phyloP scores from a whole-genome alignment of 2,797 vertebrate genomes.

The Bufotes viridis region DNA sequence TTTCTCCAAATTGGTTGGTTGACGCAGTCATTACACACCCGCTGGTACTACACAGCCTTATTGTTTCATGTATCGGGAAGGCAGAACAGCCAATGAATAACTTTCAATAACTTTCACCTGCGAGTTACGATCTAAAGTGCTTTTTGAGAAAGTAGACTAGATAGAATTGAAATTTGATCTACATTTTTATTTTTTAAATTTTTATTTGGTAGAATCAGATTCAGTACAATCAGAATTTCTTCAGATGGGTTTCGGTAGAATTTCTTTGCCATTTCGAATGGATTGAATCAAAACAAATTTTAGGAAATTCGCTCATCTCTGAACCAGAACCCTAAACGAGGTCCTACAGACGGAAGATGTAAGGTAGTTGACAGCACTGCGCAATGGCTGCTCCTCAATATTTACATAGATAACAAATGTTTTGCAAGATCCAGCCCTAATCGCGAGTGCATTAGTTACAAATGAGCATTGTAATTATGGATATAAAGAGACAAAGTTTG shows the following conservation, averaged over 20 bases:
- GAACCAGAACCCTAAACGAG: neutral
- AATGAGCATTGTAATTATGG: constrained; percentile 56
- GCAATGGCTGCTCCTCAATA: constrained; percentile 7
- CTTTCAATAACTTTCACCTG: neutral
- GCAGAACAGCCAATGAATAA: neutral
- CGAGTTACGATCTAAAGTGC: constrained; percentile 2
- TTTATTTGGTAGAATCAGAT: too few relatives aligned
- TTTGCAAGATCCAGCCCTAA: constrained; percentile 37
- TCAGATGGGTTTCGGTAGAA: too few relatives aligned
- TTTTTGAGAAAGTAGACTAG: neutral
- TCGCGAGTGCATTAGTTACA: constrained; percentile 54
- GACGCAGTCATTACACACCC: too few relatives aligned
- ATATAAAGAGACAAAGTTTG: constrained; percentile 47
- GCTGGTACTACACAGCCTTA: neutral
- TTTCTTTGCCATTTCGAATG: too few relatives aligned
- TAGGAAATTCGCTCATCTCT: too few relatives aligned
- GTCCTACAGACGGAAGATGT: neutral
- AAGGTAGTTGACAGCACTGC: neutral
- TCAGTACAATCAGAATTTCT: too few relatives aligned
- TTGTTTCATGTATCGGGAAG: neutral
- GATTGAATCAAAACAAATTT: too few relatives aligned
- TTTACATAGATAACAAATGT: constrained; percentile 40
- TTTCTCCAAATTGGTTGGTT: too few relatives aligned
- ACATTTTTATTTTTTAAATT: too few relatives aligned
- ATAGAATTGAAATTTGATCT: too few relatives aligned